These are phyloP conservation scores for Ammodytes marinus DNA, from an alignment of 2,113 vertebrate species.

Conservation along the genomic window DNA sequence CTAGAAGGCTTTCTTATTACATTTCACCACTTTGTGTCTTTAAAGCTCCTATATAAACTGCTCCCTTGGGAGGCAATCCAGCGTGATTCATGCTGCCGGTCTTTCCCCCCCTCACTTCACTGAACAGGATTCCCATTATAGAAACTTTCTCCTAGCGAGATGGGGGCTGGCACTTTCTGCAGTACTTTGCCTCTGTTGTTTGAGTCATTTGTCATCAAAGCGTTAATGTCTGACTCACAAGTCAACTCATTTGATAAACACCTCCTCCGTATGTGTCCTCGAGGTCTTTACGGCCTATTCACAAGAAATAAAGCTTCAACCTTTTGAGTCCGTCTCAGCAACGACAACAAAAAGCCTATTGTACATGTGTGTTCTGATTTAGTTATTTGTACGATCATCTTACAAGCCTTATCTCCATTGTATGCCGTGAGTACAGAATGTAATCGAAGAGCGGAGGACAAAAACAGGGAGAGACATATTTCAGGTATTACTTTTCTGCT, in stretches of 20 bases:
- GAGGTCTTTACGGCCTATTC: slow-evolving; percentile 7
- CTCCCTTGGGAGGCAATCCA: slow-evolving; percentile 18
- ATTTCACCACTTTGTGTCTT: slow-evolving; percentile 49
- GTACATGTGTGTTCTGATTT: neutral
- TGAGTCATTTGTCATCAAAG: slow-evolving; percentile 61
- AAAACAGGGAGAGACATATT: slow-evolving; percentile 8
- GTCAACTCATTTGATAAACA: slow-evolving; percentile 42
- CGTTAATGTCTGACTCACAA: slow-evolving; percentile 59
- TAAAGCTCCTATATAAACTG: slow-evolving; percentile 16
- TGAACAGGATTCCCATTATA: slow-evolving; percentile 38
- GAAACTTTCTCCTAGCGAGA: slow-evolving; percentile 34
- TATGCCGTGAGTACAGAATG: neutral
- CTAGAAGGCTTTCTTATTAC: slow-evolving; percentile 51
- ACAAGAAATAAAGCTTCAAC: slow-evolving; percentile 15
- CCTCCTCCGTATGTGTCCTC: slow-evolving; percentile 26
- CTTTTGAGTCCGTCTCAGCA: neutral
- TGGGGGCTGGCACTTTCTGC: neutral
- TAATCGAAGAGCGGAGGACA: slow-evolving; percentile 5
- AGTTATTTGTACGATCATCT: neutral
- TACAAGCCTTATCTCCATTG: slow-evolving; percentile 1
- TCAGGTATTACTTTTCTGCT: slow-evolving; percentile 28
- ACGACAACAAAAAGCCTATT: neutral
- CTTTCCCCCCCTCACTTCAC: slow-evolving; percentile 10
- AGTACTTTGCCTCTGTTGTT: slow-evolving; percentile 44
- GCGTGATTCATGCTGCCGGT: slow-evolving; percentile 9